Evolutionary conservation across 2,113 vertebrate genomes (phyloP), one percentile per base, ranked within the genome.

Genomic region (Acinonyx jubatus): DNA sequence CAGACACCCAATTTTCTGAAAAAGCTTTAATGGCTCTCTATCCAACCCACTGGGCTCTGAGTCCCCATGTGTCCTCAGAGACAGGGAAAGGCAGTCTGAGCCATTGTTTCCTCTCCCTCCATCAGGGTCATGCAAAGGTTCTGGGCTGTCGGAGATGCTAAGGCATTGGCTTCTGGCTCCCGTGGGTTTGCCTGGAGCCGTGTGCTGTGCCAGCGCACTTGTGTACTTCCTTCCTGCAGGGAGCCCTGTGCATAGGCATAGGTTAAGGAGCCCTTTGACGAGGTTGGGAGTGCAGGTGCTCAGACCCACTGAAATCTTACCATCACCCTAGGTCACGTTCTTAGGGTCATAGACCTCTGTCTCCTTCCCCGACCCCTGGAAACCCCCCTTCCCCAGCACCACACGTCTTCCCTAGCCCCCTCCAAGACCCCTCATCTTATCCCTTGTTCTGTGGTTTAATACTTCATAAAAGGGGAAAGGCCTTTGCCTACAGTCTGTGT

Each of bases 191-290:
- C 73, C 25, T 25, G 81, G 65, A 79, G 10, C 5, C 27, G 7
- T 6, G 23, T 16, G 2, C 29, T 29, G 45, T 5, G 8, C 8
- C 13, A 7, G 16, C 2, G 69, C 41, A 0, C 23, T 41, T 7
- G 0, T 0, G 5, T 7, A 5, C 66, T 25, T 81, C 31, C n/a
- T 65, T 45, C 41, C 48, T 3, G 31, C 38, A 11, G 4, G 16
- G 4, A 63, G 38, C 10, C 55, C n/a, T 65, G 82, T 19, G 21
- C 63, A n/a, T 41, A 21, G 1, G 1, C 0, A 0, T 16, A 68
- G 36, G 55, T 63, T 16, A 74, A 66, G 23, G n/a, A 57, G 25
- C 8, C 0, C 66, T 74, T 36, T 31, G n/a, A 15, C 55, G 23
- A 18, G 23, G 27, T 23, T 31, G 66, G 76, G 66, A 36, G 5